Conservation (phyloP, 2,888 invertebrate species). For the Ormyrus rosae region DNA sequence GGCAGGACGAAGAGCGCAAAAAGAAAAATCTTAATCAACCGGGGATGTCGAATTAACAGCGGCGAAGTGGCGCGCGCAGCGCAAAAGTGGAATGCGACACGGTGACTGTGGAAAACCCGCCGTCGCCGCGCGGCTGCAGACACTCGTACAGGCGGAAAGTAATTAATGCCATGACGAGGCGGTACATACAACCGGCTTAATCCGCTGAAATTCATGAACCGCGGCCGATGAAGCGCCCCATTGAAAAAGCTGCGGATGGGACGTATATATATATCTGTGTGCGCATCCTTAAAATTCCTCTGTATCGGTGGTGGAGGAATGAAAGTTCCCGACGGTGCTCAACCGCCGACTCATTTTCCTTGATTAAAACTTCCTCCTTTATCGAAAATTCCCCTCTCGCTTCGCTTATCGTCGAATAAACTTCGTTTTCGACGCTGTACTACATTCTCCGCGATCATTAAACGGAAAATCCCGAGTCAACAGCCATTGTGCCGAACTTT, state of each 20-base stretch:
- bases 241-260: neutral
- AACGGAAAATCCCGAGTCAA: no score
- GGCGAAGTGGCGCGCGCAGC: neutral
- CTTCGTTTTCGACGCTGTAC: no score
- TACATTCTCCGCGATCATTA: no score
- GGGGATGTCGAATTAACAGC: slow-evolving; percentile 2
- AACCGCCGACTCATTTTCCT: neutral
- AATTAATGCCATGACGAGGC: slow-evolving; percentile 45
- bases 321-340: neutral
- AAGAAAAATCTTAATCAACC: slow-evolving; percentile 14
- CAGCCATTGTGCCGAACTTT: no score
- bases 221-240: neutral
- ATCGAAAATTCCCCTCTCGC: neutral
- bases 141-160: slow-evolving; percentile 22
- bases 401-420: no score
- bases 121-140: neutral
- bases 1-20: slow-evolving; percentile 1
- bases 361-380: slow-evolving; percentile 11
- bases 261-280: neutral
- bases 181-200: slow-evolving; percentile 6
- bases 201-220: slow-evolving; percentile 30
- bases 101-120: slow-evolving; percentile 7
- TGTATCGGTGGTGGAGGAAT: no score
- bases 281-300: no score
- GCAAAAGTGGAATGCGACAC: slow-evolving; percentile 37